phyloP scores from a whole-genome alignment of 2,888 invertebrate genomes.

The Drosophila kanekoi region DNA sequence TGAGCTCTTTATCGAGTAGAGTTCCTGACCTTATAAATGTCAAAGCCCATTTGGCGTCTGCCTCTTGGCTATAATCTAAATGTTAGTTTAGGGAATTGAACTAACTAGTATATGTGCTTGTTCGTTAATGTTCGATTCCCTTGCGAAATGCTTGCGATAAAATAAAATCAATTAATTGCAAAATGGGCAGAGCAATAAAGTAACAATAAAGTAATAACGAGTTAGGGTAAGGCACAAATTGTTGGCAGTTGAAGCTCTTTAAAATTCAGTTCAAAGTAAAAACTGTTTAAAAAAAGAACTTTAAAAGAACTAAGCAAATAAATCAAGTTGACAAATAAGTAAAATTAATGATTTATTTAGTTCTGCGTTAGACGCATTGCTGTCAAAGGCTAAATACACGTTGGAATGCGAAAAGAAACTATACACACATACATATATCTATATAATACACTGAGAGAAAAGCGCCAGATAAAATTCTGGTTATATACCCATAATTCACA shows the following conservation, averaged over 20 bases:
- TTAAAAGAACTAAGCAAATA: background rate
- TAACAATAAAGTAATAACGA: slow-evolving; percentile 2
- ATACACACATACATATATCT: background rate
- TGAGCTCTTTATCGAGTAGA: background rate
- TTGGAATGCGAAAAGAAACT: slow-evolving; percentile 7
- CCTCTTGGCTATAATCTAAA: slow-evolving; percentile 15
- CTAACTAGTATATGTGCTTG: background rate
- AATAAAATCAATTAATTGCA: slow-evolving; percentile 33
- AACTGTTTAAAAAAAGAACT: background rate
- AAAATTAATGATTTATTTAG: slow-evolving; percentile 13
- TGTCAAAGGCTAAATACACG: slow-evolving; percentile 6
- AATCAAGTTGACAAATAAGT: slow-evolving; percentile 1
- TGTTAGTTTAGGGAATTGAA: slow-evolving; percentile 25
- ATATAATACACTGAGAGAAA: slow-evolving; percentile 9
- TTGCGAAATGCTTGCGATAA: slow-evolving; percentile 17
- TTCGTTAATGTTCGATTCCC: slow-evolving; percentile 21
- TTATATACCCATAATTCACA: too few species aligned
- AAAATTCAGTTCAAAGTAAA: background rate
- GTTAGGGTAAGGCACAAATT: background rate
- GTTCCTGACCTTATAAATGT: slow-evolving; percentile 21
- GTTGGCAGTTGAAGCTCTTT: background rate
- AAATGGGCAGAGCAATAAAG: slow-evolving; percentile 2
- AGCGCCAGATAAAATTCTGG: background rate
- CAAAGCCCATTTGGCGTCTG: background rate
- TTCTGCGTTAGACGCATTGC: slow-evolving; percentile 1